Evolutionary conservation across 2,797 vertebrate genomes (phyloP).

Genomic region (Meda fulgida): DNA sequence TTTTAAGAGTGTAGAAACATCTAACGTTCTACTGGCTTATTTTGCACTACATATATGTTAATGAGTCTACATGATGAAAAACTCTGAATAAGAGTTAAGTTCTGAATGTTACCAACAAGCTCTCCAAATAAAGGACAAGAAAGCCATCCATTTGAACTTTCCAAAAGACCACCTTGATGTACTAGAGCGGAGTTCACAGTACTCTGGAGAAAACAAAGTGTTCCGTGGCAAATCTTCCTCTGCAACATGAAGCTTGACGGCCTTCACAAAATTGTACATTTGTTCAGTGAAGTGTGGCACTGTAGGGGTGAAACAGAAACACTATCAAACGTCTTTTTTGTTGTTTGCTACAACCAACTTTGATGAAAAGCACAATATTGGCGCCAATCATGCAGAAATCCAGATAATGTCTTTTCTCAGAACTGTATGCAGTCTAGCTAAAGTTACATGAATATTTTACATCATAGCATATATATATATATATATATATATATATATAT

Average conservation of each 20-base stretch:
- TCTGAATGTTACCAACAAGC: neutral
- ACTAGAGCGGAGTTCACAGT: neutral
- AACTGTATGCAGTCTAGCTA: neutral
- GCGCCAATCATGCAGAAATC: neutral
- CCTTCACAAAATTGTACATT: neutral
- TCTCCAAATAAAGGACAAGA: neutral
- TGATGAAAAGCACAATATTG: neutral
- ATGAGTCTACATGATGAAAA: neutral
- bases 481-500: too few relatives aligned
- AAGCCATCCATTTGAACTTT: neutral
- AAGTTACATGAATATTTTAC: neutral
- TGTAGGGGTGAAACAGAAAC: neutral
- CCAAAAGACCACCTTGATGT: neutral
- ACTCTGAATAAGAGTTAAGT: neutral
- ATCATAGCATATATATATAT: too few relatives aligned
- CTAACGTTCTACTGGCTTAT: neutral
- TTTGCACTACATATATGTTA: neutral
- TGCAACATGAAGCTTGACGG: neutral
- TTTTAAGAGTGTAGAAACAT: neutral
- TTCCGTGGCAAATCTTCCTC: neutral
- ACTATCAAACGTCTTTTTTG: neutral
- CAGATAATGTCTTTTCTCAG: neutral
- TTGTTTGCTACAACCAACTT: neutral
- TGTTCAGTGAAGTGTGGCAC: neutral
- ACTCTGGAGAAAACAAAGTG: slow-evolving; percentile 5